Evolutionary conservation across 2,113 vertebrate genomes (phyloP).

Genomic region (Boleophthalmus pectinirostris): DNA sequence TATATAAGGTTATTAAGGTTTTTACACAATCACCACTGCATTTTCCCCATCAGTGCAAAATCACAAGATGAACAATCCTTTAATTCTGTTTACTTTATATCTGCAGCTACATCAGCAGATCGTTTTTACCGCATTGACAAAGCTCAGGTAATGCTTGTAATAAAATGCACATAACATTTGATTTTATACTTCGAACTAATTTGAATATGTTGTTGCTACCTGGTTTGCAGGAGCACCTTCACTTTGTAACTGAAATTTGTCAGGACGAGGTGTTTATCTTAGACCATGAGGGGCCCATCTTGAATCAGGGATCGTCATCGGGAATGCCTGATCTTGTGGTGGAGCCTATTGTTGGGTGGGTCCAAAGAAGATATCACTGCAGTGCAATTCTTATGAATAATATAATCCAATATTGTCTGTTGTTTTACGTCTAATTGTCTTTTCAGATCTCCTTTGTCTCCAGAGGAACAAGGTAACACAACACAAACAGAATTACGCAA

Average conservation of each 20-base stretch:
- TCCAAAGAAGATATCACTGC: neutral
- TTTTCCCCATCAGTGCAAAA: neutral
- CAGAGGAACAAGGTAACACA: constrained; percentile 76
- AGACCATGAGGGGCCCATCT: constrained; percentile 84
- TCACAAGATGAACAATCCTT: neutral
- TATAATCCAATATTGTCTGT: neutral
- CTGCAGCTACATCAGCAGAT: constrained; percentile 93
- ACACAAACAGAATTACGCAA: constrained; percentile 1
- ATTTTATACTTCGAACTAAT: neutral
- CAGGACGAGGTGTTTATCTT: constrained; percentile 98
- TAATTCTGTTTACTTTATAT: constrained; percentile 11
- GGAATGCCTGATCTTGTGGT: constrained; percentile 97
- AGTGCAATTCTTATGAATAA: neutral
- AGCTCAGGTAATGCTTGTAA: constrained; percentile 85
- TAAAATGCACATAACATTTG: neutral
- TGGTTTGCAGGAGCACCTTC: constrained; percentile 89
- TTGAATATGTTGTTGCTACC: neutral
- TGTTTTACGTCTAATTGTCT: neutral
- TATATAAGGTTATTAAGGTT: neutral
- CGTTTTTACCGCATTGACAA: constrained; percentile 98
- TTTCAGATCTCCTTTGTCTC: constrained; percentile 63
- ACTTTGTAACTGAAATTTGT: constrained; percentile 98
- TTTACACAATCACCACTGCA: neutral
- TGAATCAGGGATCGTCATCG: constrained; percentile 73
- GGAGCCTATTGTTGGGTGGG: constrained; percentile 87